These are phyloP conservation scores for Ptilorrhoa leucosticta DNA, from an alignment of 2,113 vertebrate genomes.

Conservation along the genomic window DNA sequence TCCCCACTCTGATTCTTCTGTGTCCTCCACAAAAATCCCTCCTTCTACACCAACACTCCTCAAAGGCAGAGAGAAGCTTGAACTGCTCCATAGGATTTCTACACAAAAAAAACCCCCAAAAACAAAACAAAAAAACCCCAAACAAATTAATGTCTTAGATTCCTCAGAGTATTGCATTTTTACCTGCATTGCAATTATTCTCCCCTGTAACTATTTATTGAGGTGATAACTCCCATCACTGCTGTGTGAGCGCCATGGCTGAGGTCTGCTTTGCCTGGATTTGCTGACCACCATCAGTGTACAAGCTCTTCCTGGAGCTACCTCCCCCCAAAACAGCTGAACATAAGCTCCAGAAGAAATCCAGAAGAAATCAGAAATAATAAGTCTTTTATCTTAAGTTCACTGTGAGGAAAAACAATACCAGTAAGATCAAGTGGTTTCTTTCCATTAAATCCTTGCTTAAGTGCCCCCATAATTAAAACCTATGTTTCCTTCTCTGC, in stretches of 20 bases:
- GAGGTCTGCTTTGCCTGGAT: background rate
- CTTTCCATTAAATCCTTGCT: background rate
- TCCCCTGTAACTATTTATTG: background rate
- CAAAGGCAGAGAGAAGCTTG: background rate
- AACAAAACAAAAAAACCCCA: background rate
- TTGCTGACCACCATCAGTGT: background rate
- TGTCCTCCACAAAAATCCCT: background rate
- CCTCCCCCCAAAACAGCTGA: background rate
- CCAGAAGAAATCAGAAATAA: background rate
- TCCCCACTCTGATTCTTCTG: background rate
- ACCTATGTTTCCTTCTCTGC: background rate
- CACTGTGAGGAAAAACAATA: background rate
- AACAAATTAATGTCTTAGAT: background rate
- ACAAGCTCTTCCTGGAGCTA: background rate
- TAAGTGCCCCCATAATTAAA: background rate
- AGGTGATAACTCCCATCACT: background rate
- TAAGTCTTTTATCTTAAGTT: background rate
- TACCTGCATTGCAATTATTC: background rate
- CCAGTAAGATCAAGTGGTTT: background rate
- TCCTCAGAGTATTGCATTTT: background rate
- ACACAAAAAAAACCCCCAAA: background rate
- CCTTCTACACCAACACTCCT: background rate
- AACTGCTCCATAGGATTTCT: background rate
- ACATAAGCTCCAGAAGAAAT: background rate
- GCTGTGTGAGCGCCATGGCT: fast-evolving